Evolutionary conservation across 2,888 invertebrate genomes (phyloP), one percentile per base, ranked within the genome.

Genomic region (Lepidochrysops patricia): DNA sequence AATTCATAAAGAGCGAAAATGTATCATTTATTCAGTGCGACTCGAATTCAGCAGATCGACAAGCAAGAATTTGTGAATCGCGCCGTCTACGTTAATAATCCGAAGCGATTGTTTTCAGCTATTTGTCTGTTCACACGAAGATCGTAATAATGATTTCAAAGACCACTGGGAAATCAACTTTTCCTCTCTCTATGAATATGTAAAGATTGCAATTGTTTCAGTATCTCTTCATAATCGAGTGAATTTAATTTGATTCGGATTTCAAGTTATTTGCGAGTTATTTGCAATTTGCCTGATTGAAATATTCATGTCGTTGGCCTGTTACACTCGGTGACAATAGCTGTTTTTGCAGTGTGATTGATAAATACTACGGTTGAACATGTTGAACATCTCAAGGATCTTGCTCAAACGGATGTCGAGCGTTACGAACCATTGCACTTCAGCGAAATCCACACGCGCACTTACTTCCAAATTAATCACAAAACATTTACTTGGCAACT

Each of bases 361-460:
- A 19, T 43, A 9, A 43, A 43, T 9, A 19, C 37, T n/a, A 50
- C 29, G 15, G 15, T 12, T 54, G 27, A 32, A 32, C 54, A 32
- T 32, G 29, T 12, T 9, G 1, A 54, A 32, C 54, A 29, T 54
- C 54, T 54, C 66, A 65, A 71, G 77, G 77, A 76, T 77, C 74
- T 82, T 83, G 75, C 76, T 66, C 71, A 80, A 80, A 70, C 73
- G 75, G 77, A 76, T 75, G 74, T 73, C 72, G 70, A 64, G 74
- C 75, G 79, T 79, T 76, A 82, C 79, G 77, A 75, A 74, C 71
- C 77, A 78, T 58, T 77, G 77, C 76, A 69, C 76, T 81, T 80
- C 79, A 71, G 70, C 76, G 80, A 82, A 82, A 78, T 73, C 70
- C 27, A 13, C 13, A 15, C 34, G 50, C 49, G 34, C 23, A 19